Base-by-base conservation (phyloP, 2,113 vertebrate genomes). In the Barbus barbus region DNA sequence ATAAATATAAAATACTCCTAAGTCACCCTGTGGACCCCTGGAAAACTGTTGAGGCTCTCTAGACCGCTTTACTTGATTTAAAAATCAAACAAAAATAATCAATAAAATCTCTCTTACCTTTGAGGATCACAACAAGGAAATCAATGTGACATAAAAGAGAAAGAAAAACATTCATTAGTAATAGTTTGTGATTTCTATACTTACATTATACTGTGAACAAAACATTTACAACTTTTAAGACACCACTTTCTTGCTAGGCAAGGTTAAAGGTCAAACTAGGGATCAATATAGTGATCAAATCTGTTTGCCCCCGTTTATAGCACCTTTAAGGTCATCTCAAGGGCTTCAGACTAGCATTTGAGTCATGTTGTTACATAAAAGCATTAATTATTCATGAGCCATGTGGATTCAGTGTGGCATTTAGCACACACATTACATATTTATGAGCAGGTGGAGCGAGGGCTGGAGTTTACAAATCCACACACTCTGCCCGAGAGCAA, bases 61-160 rank as follows among this genome's bases (percentile, higher is more conserved):
- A 41, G 38, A 41, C n/a, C n/a, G 11, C 41, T 44, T 44, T 44
- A 44, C 9, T 12, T 44, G 41, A 44, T n/a, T n/a, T 44, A 12
- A 12, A 44, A 12, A 44, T 12, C 4, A 44, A 44, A 2, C 11
- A n/a, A n/a, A n/a, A n/a, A n/a, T n/a, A n/a, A n/a, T n/a, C n/a
- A 44, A 31, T 51, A 51, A 51, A 75, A 51, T 16, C 5, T 20
- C 7, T 82, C 86, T 85, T 87, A 87, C 86, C 86, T 87, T 83
- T 81, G 48, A 84, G 6, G 69, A 61, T 26, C 48, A 60, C 0
- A 8, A 48, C 18, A 31, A 44, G 16, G 73, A 5, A 20, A 46
- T 2, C 38, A 84, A n/a, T 22, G n/a, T 36, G 36, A 69, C 82
- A 87, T 87, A 51, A 28, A 77, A 87, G 58, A 87, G 28, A 76